Base-by-base conservation (phyloP, 1,140 invertebrate genomes). In the Cheumatopsyche charites region DNA sequence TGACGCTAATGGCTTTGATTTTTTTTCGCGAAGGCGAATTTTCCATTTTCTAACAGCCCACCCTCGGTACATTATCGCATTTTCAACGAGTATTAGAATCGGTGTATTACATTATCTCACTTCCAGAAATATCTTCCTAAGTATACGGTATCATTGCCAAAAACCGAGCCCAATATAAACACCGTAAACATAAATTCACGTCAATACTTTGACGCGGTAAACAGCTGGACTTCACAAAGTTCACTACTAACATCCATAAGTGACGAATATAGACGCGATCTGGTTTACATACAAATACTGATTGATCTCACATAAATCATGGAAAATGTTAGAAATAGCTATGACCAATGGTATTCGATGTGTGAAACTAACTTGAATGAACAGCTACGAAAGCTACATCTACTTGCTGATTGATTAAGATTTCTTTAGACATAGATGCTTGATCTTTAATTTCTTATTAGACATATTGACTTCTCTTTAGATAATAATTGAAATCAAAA, bases 71-170 rank as follows among this genome's bases (percentile, higher is more conserved):
- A 66, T 42, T 45, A 66, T 66, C 63, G 23, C 42, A 47, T 15
- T 15, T 66, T 43, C 42, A 11, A 66, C 19, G 13, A 47, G 36
- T 45, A 69, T n/a, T n/a, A n/a, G n/a, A n/a, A 21, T 29, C 21
- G 42, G 36, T 65, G 62, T 69, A 43, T 36, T 36, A 36, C 29
- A 36, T 73, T 75, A 75, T 75, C 47, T 70, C 68, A 73, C 65
- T 63, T 75, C 74, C 66, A 62, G 68, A 75, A 75, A 75, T 75
- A 75, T 43, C 68, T 36, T 21, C 52, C 69, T 36, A 68, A 75
- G 63, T 73, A 66, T 67, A 75, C 68, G 49, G 55, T 70, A 75
- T 73, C 74, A 75, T 21, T 71, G 74, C 74, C 68, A 73, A 75
- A 68, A 75, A 62, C 71, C 21, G 52, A 65, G 63, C 68, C 68